Evolutionary conservation across 2,888 invertebrate species (phyloP).

Genomic region (Chaitophorus viminalis): DNA sequence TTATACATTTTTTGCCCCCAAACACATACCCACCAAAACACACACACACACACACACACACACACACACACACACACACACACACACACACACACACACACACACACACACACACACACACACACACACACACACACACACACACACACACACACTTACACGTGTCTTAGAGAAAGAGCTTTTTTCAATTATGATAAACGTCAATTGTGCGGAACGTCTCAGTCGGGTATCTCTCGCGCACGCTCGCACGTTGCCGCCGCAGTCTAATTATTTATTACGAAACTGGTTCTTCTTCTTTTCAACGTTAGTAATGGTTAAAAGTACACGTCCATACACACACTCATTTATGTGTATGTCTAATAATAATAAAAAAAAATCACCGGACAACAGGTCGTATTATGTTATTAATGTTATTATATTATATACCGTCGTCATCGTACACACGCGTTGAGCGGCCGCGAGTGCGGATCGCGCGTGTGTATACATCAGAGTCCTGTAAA

Average conservation of each 20-base stretch:
- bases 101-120: neutral
- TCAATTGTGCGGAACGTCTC: conserved; percentile 59
- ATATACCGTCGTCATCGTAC: neutral
- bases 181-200: conserved; percentile 61
- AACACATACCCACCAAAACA: neutral
- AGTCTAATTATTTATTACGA: conserved; percentile 61
- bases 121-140: neutral
- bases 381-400: conserved; percentile 42
- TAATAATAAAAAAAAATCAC: conserved; percentile 24
- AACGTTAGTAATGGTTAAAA: conserved; percentile 55
- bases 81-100: neutral
- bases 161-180: conserved; percentile 26
- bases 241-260: neutral
- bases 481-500: too few species aligned
- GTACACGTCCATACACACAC: neutral
- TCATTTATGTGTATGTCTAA: neutral
- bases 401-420: neutral
- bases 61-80: neutral
- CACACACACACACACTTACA: neutral
- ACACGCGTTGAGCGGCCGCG: neutral
- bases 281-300: conserved; percentile 62
- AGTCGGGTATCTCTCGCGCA: conserved; percentile 43
- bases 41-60: neutral
- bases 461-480: too few species aligned
- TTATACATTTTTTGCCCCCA: conserved; percentile 4